These are phyloP conservation scores for Mamestra configurata DNA, from an alignment of 1,140 invertebrate genomes.

Conservation along the genomic window DNA sequence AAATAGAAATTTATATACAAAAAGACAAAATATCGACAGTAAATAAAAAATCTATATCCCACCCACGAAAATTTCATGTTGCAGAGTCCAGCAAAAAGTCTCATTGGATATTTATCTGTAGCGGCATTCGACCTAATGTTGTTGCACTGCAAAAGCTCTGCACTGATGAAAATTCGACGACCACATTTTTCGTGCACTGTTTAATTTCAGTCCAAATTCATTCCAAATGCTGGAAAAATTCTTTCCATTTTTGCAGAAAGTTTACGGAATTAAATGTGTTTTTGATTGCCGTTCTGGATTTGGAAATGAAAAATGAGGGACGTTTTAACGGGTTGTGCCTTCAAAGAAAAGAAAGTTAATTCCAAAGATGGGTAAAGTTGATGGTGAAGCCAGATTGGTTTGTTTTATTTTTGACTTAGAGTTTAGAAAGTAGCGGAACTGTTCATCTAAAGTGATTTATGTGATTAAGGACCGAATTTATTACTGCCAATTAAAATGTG, in stretches of 20 bases:
- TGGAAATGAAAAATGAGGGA: conserved; percentile 26
- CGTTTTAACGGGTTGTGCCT: conserved; percentile 21
- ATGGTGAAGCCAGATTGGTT: conserved; percentile 14
- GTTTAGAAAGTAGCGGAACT: no score
- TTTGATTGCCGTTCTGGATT: conserved; percentile 44
- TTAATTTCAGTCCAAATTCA: conserved; percentile 7
- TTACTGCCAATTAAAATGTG: no score
- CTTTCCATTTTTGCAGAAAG: conserved; percentile 8
- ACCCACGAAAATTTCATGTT: conserved; percentile 59
- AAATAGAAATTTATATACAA: no score
- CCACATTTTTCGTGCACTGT: conserved; percentile 57
- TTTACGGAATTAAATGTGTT: conserved; percentile 39
- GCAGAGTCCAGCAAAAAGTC: conserved; percentile 70
- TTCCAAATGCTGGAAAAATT: conserved; percentile 22
- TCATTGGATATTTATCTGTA: conserved; percentile 77
- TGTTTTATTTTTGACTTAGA: conserved; percentile 14
- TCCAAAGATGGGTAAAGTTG: background rate
- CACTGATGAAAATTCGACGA: conserved; percentile 76
- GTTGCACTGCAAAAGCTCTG: conserved; percentile 53
- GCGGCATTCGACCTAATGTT: conserved; percentile 63
- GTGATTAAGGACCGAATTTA: no score
- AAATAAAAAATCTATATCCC: conserved; percentile 12
- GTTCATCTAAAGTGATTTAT: no score
- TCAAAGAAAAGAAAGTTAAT: conserved; percentile 22
- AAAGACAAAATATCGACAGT: background rate